These are phyloP conservation scores for Agrotis ipsilon DNA, from an alignment of 2,888 invertebrate genomes.

Conservation along the genomic window DNA sequence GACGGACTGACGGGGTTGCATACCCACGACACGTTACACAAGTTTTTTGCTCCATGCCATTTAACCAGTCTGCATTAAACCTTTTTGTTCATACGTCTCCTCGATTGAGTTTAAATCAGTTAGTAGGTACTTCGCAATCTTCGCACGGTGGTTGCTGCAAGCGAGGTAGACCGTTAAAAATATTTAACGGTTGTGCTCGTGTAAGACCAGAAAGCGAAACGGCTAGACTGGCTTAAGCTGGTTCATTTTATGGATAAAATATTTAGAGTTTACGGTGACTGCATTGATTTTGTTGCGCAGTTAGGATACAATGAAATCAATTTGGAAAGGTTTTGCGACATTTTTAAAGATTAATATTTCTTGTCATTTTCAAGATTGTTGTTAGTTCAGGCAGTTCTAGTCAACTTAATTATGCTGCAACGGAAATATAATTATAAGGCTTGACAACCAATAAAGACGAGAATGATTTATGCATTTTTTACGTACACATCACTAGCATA, in stretches of 20 bases:
- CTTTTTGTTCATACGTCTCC: slow-evolving; percentile 31
- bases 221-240: slow-evolving; percentile 39
- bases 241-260: slow-evolving; percentile 31
- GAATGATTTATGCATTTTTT: slow-evolving; percentile 43
- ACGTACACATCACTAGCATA: slow-evolving; percentile 27
- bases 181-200: slow-evolving; percentile 52
- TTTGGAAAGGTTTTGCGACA: slow-evolving; percentile 9
- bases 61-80: slow-evolving; percentile 22
- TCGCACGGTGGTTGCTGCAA: slow-evolving; percentile 21
- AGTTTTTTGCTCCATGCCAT: slow-evolving; percentile 56
- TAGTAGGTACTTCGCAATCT: slow-evolving; percentile 26
- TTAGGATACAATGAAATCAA: slow-evolving; percentile 11
- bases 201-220: slow-evolving; percentile 60
- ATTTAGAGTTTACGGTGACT: slow-evolving; percentile 14
- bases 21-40: slow-evolving; percentile 58
- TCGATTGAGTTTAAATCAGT: slow-evolving; percentile 25
- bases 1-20: slow-evolving; percentile 72
- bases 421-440: slow-evolving; percentile 27
- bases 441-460: slow-evolving; percentile 24
- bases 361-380: slow-evolving; percentile 5
- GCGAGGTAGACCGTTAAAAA: slow-evolving; percentile 53
- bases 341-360: neutral
- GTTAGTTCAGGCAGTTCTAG: no score
- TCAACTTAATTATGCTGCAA: neutral
- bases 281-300: neutral